phyloP scores from a whole-genome alignment of 2,113 vertebrate genomes.

The Mormyrus iriodes region DNA sequence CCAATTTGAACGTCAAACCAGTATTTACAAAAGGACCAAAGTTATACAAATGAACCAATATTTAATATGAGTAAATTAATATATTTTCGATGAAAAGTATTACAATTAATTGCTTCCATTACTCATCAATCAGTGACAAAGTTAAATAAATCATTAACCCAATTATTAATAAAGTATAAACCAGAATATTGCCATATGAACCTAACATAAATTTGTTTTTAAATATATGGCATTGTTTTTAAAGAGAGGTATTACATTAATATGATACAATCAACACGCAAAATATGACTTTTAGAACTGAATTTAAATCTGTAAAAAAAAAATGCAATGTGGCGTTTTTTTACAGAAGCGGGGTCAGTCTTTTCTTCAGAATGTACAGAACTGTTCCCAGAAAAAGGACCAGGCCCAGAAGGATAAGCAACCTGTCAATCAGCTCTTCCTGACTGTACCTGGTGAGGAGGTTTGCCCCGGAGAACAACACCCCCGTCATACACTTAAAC shows the following conservation, averaged over 20 bases:
- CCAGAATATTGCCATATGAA: neutral
- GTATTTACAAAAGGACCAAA: neutral
- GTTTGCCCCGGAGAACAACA: slow-evolving; percentile 83
- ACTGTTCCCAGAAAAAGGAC: slow-evolving; percentile 87
- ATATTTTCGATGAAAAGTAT: neutral
- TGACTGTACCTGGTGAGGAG: slow-evolving; percentile 92
- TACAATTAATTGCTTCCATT: neutral
- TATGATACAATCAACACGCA: too few relatives aligned
- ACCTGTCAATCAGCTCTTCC: slow-evolving; percentile 85
- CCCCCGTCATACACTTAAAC: slow-evolving; percentile 88
- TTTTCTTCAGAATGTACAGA: slow-evolving; percentile 90
- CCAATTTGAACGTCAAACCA: neutral
- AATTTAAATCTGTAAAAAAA: too few relatives aligned
- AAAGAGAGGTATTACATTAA: neutral
- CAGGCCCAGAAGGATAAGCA: slow-evolving; percentile 87
- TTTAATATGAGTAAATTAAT: neutral
- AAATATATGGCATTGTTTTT: neutral
- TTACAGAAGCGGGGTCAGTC: slow-evolving; percentile 81
- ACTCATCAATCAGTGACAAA: neutral
- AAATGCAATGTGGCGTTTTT: neutral
- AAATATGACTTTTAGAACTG: too few relatives aligned
- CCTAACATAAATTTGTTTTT: neutral
- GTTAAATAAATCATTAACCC: neutral
- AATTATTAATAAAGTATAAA: neutral
- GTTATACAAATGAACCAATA: neutral